Base-by-base conservation (phyloP, 2,113 vertebrate species). In the Poicephalus meyeri region DNA sequence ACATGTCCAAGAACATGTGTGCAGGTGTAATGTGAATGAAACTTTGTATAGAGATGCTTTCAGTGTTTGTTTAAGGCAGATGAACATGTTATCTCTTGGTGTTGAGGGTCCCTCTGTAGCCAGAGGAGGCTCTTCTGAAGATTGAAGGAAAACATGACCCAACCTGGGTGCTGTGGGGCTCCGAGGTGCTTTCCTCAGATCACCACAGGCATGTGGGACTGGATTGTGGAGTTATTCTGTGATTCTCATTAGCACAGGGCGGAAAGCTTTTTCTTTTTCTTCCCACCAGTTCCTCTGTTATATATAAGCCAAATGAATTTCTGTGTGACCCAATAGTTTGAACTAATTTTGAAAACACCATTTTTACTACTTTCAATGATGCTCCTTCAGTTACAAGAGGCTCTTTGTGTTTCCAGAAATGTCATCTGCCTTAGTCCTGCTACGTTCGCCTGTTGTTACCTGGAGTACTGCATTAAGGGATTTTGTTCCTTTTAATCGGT, bases 1-100 rank as follows among this genome's bases (percentile, higher is more conserved):
- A 78, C 29, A 37, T 79, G 42, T 91, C 69, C 61, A 81, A 84
- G 96, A 97, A 68, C 33, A 84, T n/a, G 44, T 86, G 31, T 89
- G 53, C 76, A 93, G 72, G 72, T 84, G 88, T 74, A 86, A 88
- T 0, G 0, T 61, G 86, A 92, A 20, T 76, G 61, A 86, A 69
- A 37, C 64, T 94, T 96, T 9, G 2, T 41, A 53, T 46, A 65
- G 72, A 74, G 88, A 64, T 72, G 44, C 9, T 82, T 81, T 90
- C 77, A 64, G 25, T 50, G 31, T 35, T 81, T 10, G 21, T 47
- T 58, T 88, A 53, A 91, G 37, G 64, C 47, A 63, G 42, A 71
- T 26, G 33, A 65, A 39, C 17, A 79, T 33, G 35, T 68, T 66
- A 65, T n/a, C 28, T 77, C 56, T 9, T 6, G 8, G 33, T 71